phyloP scores from a whole-genome alignment of 2,797 vertebrate genomes.

The Catamblyrhynchus diadema region DNA sequence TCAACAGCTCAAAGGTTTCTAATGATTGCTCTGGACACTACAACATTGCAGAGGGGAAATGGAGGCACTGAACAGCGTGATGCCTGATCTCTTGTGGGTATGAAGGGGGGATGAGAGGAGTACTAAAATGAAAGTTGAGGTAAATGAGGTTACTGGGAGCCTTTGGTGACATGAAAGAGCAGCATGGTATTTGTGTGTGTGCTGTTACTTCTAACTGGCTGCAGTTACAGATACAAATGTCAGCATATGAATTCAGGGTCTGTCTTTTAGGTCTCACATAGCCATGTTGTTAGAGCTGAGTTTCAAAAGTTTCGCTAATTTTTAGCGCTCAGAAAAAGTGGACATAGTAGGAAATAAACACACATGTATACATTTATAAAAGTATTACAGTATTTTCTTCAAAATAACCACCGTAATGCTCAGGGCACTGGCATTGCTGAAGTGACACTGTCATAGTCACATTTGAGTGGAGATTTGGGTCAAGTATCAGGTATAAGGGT shows the following conservation, averaged over 20 bases:
- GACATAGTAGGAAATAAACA: fast-evolving
- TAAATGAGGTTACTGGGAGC: neutral
- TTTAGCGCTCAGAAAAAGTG: neutral
- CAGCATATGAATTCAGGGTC: neutral
- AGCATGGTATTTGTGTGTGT: neutral
- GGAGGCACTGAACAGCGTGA: neutral
- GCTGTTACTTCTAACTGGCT: neutral
- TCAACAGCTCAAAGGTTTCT: neutral
- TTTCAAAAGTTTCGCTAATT: neutral
- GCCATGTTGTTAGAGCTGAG: neutral
- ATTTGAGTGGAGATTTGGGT: neutral
- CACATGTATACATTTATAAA: neutral
- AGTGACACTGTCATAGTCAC: neutral
- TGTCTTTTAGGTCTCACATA: neutral
- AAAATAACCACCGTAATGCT: neutral
- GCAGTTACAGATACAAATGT: neutral
- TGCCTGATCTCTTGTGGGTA: neutral
- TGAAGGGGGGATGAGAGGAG: neutral
- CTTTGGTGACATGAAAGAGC: neutral
- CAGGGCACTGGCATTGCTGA: neutral
- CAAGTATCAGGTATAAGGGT: neutral
- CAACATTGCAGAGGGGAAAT: neutral
- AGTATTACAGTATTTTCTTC: neutral
- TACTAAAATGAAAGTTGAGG: neutral
- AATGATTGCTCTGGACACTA: neutral